A percentile compares a stretch with the other conserved stretches of the same genome.
phyloP scores from a whole-genome alignment of 2,888 invertebrate genomes.

The Tetropium fuscum region DNA sequence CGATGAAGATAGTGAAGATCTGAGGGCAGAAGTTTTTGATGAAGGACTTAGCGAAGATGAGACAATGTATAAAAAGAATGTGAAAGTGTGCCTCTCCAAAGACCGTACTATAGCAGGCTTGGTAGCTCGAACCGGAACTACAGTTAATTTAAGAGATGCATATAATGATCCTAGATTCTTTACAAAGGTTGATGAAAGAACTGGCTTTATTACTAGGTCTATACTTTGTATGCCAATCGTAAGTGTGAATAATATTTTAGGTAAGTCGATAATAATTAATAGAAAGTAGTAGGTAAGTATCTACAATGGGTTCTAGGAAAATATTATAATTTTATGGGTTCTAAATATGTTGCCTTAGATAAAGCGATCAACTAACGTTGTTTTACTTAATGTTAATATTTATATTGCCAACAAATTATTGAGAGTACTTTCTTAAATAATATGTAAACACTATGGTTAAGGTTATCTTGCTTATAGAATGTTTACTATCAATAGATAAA shows the following conservation, averaged over 20 bases:
- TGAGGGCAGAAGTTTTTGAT: constrained; percentile 72
- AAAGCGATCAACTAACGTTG: too few relatives aligned
- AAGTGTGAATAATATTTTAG: constrained; percentile 62
- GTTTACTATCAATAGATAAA: too few relatives aligned
- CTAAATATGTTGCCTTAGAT: too few relatives aligned
- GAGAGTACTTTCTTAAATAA: too few relatives aligned
- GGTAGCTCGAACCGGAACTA: constrained; percentile 67
- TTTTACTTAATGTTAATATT: too few relatives aligned
- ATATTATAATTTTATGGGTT: too few relatives aligned
- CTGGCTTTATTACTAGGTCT: constrained; percentile 70
- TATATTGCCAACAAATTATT: too few relatives aligned
- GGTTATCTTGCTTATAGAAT: too few relatives aligned
- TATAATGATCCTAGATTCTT: constrained; percentile 70
- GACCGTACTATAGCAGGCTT: constrained; percentile 69
- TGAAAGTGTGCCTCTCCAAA: constrained; percentile 67
- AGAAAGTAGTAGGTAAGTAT: too few relatives aligned
- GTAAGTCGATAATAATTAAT: too few relatives aligned
- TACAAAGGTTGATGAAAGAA: constrained; percentile 69
- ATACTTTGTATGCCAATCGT: constrained; percentile 70
- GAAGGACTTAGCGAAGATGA: constrained; percentile 66
- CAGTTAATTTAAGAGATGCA: constrained; percentile 70
- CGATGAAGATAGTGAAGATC: constrained; percentile 65
- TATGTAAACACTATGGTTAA: too few relatives aligned
- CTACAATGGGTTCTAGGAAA: too few relatives aligned
- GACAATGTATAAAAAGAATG: constrained; percentile 68